phyloP scores from a whole-genome alignment of 1,140 invertebrate genomes.

The Pogonomyrmex californicus region DNA sequence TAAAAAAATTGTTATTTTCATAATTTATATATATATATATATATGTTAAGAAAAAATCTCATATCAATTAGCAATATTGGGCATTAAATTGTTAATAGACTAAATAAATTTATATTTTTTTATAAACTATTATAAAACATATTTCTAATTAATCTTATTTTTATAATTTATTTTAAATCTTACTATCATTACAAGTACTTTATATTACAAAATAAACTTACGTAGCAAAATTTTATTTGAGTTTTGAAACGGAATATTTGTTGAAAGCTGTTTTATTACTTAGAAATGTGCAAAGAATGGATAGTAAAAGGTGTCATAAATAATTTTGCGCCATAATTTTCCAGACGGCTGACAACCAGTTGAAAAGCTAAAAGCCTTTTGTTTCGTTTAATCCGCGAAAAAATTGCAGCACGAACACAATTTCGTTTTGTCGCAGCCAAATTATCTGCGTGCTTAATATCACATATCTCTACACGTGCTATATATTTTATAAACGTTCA shows the following conservation, averaged over 20 bases:
- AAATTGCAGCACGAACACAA: slow-evolving; percentile 29
- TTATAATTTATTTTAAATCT: neutral
- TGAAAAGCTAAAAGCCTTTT: slow-evolving; percentile 46
- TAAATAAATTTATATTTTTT: neutral
- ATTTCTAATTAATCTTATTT: neutral
- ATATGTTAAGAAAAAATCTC: neutral
- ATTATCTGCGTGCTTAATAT: slow-evolving; percentile 49
- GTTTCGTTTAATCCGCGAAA: slow-evolving; percentile 47
- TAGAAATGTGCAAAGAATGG: slow-evolving; percentile 12
- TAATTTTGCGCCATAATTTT: slow-evolving; percentile 43
- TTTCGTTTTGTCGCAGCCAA: slow-evolving; percentile 40
- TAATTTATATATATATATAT: neutral
- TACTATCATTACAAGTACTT: neutral
- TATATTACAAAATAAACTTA: slow-evolving; percentile 1
- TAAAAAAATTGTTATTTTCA: neutral
- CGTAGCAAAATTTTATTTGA: slow-evolving; percentile 5
- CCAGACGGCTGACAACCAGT: slow-evolving; percentile 41
- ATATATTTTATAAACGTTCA: neutral
- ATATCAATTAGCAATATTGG: neutral
- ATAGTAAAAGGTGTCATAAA: slow-evolving; percentile 33
- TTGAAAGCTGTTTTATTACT: slow-evolving; percentile 23
- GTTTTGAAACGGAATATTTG: slow-evolving; percentile 29
- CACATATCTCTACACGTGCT: neutral
- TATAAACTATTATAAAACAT: slow-evolving; percentile 8
- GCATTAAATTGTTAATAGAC: neutral